Conservation (phyloP, 2,888 invertebrate genomes). For the Unio pictorum region DNA sequence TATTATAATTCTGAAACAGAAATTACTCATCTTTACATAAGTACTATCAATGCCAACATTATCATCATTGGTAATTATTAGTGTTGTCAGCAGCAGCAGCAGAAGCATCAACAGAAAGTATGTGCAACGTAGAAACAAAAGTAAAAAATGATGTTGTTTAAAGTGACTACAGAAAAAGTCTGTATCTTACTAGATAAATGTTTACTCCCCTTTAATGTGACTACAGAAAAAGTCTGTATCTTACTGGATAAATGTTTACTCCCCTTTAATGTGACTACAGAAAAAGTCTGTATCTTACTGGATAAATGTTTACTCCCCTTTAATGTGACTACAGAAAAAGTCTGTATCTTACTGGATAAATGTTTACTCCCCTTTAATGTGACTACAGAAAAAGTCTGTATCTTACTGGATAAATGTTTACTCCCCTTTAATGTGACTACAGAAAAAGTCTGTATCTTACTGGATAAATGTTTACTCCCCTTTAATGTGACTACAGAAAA, state of each 20-base stretch:
- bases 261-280: conserved; percentile 2
- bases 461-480: conserved; percentile 12
- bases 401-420: conserved; percentile 15
- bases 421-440: conserved; percentile 2
- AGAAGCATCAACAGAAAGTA: too few relatives aligned
- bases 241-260: conserved; percentile 14
- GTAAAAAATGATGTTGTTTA: neutral
- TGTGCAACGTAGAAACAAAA: neutral
- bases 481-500: neutral
- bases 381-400: neutral
- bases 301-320: conserved; percentile 10
- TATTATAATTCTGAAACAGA: too few relatives aligned
- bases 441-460: conserved; percentile 4
- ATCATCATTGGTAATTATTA: too few relatives aligned
- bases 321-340: neutral
- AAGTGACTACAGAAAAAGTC: neutral
- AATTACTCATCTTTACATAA: too few relatives aligned
- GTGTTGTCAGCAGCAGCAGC: too few relatives aligned
- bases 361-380: conserved; percentile 5
- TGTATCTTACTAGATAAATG: conserved; percentile 14
- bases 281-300: conserved; percentile 7
- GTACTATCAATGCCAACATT: too few relatives aligned
- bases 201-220: conserved; percentile 4
- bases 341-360: conserved; percentile 14
- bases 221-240: neutral